Evolutionary conservation across 1,140 invertebrate genomes (phyloP), one percentile per base, ranked within the genome.

Genomic region (Maniola jurtina): DNA sequence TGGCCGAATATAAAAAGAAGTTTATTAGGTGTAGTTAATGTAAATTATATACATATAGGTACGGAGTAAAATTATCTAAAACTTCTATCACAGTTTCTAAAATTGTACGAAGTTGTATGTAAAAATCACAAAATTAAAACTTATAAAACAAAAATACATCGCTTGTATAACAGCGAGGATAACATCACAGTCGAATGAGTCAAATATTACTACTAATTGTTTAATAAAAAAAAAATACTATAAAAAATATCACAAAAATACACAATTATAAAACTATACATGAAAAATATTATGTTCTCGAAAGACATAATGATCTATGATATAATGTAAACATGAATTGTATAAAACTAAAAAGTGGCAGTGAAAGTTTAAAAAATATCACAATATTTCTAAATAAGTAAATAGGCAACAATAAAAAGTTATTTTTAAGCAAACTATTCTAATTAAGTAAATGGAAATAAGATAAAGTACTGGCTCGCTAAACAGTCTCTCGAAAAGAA

Each of bases 121-220:
- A 11, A 7, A 25, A 52, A 7, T 35, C 52, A 34, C 52, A 10
- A 50, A 15, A 10, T 16, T 55, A 34, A 14, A 6, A 5, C 16
- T 47, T 52, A 52, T 55, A 34, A 55, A 34, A 25, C 25, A 25
- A 34, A 34, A 10, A 35, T 5, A 34, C 9, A 36, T 36, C 1
- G 16, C 2, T 16, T 52, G 0, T 25, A 35, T 15, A 13, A 6
- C 25, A 55, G 34, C 54, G 34, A 35, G 33, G 54, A 34, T 13
- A 5, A 54, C 15, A 55, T 55, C 54, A 55, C 54, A 55, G 54
- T 35, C 48, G 13, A 16, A 52, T 52, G 10, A 55, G 13, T 55
- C n/a, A n/a, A 55, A n/a, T 35, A 36, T 55, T 35, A 4, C 54
- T 55, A 34, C n/a, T n/a, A n/a, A n/a, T n/a, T n/a, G n/a, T n/a